phyloP scores from a whole-genome alignment of 2,797 vertebrate genomes.

The Clarias fuscus region DNA sequence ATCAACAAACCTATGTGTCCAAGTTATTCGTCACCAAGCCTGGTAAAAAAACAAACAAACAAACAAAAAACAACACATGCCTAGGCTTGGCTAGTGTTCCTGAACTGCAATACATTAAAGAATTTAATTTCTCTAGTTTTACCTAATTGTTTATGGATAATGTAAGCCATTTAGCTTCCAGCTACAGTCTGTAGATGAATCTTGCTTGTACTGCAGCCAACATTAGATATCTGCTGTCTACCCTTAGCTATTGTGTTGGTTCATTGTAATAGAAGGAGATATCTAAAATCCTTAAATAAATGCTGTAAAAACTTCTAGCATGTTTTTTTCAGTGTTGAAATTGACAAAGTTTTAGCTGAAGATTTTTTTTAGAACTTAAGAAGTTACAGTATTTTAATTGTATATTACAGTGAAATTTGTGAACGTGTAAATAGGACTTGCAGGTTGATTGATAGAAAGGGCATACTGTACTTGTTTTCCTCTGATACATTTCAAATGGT shows the following conservation, averaged over 20 bases:
- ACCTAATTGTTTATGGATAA: not conserved
- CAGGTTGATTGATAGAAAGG: not conserved
- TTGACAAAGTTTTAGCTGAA: not conserved
- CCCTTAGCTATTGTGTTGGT: not conserved
- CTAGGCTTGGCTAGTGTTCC: not conserved
- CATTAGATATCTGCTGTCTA: not conserved
- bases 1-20: not conserved
- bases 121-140: not conserved
- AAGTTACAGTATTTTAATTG: not conserved
- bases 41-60: not conserved
- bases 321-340: not conserved
- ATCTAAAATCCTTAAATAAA: not conserved
- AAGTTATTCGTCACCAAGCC: not conserved
- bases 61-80: not conserved
- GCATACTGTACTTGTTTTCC: not conserved
- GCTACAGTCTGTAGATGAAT: not conserved
- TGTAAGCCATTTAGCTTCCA: not conserved
- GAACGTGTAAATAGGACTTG: not conserved
- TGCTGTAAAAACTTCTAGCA: not conserved
- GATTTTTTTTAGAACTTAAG: not conserved
- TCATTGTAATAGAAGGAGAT: not conserved
- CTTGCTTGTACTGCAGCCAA: not conserved
- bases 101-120: not conserved
- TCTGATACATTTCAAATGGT: not conserved
- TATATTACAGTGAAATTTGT: not conserved